phyloP scores from a whole-genome alignment of 2,888 invertebrate genomes.

The Trisateles emortualis region DNA sequence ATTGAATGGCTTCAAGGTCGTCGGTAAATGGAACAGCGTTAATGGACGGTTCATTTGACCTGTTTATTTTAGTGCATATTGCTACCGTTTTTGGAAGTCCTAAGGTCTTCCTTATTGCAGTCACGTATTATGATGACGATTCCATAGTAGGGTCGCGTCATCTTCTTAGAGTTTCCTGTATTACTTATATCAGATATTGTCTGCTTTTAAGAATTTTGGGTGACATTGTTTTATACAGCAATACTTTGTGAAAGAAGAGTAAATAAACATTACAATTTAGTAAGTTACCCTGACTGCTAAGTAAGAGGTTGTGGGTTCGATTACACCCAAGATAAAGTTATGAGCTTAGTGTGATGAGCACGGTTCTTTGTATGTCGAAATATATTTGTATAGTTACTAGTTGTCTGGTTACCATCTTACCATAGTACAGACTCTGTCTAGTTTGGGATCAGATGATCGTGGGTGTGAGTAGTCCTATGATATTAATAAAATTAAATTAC shows the following conservation, averaged over 20 bases:
- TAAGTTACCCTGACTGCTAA: too few relatives aligned
- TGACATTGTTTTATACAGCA: slow-evolving; percentile 16
- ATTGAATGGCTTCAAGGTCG: slow-evolving; percentile 46
- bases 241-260: background rate
- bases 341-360: too few relatives aligned
- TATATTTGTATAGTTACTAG: too few relatives aligned
- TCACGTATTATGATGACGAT: slow-evolving; percentile 52
- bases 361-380: too few relatives aligned
- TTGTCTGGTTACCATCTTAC: too few relatives aligned
- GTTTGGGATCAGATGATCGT: too few relatives aligned
- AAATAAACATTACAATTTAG: too few relatives aligned
- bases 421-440: too few relatives aligned
- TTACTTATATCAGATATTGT: slow-evolving; percentile 20
- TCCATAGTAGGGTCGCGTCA: slow-evolving; percentile 48
- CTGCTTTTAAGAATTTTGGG: slow-evolving; percentile 21
- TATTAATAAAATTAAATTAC: too few relatives aligned
- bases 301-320: too few relatives aligned
- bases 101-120: slow-evolving; percentile 55
- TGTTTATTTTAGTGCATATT: slow-evolving; percentile 49
- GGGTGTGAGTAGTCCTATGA: too few relatives aligned
- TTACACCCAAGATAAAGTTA: too few relatives aligned
- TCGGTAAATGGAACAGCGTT: slow-evolving; percentile 40
- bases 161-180: slow-evolving; percentile 44
- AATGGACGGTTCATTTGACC: slow-evolving; percentile 52
- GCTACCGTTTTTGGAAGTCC: slow-evolving; percentile 44